Base-by-base conservation (phyloP, 2,888 invertebrate species). In the Sabellastarte sp. region DNA sequence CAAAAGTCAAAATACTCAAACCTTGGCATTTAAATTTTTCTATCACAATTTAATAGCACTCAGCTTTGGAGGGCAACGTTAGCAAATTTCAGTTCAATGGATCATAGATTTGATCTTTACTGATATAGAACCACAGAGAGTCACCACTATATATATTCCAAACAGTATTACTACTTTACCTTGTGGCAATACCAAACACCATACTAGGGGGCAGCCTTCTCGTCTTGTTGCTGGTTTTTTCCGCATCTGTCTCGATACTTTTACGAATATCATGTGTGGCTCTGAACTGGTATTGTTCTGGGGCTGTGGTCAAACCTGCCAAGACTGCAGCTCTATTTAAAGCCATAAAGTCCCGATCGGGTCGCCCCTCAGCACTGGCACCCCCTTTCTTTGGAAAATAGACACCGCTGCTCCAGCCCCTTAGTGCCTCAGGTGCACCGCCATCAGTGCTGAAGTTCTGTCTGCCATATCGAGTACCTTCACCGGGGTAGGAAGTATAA, bases 111-210 rank as follows among this genome's bases (percentile, higher is more conserved):
- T n/a, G n/a, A n/a, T n/a, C n/a, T n/a, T n/a, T n/a, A n/a, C n/a
- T n/a, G n/a, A n/a, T n/a, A n/a, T n/a, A n/a, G n/a, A n/a, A n/a
- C n/a, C n/a, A n/a, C n/a, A n/a, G n/a, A n/a, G n/a, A n/a, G n/a
- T n/a, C n/a, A n/a, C n/a, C n/a, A n/a, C n/a, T n/a, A n/a, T n/a
- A n/a, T n/a, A n/a, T n/a, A n/a, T n/a, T n/a, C n/a, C n/a, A n/a
- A n/a, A n/a, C n/a, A n/a, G n/a, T n/a, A n/a, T n/a, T n/a, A 41
- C 41, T 41, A 41, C 10, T 41, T 51, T 61, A 80, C 81, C 81
- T 77, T 53, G 80, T 80, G 20, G 78, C 73, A 57, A 79, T 76
- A 10, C 82, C 82, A 69, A 74, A 82, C 3, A 80, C 80, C 77
- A 77, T 77, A 26, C 75, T 71, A 0, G 80, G 78, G 1, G 79